Evolutionary conservation across 2,888 invertebrate genomes (phyloP), one percentile per base, ranked within the genome.

Genomic region (Chrysomela aeneicollis): DNA sequence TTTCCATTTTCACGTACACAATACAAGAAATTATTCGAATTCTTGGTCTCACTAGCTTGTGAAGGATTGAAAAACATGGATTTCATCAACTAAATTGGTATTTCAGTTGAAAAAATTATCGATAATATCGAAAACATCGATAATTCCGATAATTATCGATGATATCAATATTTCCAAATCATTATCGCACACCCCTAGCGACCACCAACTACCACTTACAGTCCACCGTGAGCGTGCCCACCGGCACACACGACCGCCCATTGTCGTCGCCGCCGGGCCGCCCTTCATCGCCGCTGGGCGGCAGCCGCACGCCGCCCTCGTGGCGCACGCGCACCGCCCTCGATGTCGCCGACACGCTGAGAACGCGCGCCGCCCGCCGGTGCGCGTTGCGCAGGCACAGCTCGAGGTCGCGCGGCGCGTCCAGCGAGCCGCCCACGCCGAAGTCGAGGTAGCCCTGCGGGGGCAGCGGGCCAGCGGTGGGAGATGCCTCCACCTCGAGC

Each of bases 381-480:
- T 89, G 86, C 42, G 91, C 90, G 74, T 82, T 92, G 73, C 87
- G 86, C 51, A 92, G 87, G 78, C 86, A 87, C 74, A 91, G 84
- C 72, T 88, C 87, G 59, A 84, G 77, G 72, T 81, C 83, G 72
- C 84, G 87, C 8, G 91, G 88, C 55, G 86, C 84, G 78, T 92
- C 91, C 61, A 88, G 82, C 26, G 90, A 89, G 55, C 92, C 89
- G 55, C 94, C 86, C 66, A 93, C 87, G 32, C 95, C 95, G 83
- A 95, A 94, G 83, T 95, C 93, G 32, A 95, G 84, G 64, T 90
- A 82, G 61, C 88, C 88, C 77, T 90, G 89, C n/a, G 92, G 89
- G 73, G 92, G 88, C 83, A 92, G 94, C 64, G 94, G 85, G 55
- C 93, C 92, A 69, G 90, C 87, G 61, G 85, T 84, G 21, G 88